A percentile compares a stretch with the other conserved stretches of the same genome.
phyloP scores from a whole-genome alignment of 1,140 invertebrate species.

The Aethina tumida region DNA sequence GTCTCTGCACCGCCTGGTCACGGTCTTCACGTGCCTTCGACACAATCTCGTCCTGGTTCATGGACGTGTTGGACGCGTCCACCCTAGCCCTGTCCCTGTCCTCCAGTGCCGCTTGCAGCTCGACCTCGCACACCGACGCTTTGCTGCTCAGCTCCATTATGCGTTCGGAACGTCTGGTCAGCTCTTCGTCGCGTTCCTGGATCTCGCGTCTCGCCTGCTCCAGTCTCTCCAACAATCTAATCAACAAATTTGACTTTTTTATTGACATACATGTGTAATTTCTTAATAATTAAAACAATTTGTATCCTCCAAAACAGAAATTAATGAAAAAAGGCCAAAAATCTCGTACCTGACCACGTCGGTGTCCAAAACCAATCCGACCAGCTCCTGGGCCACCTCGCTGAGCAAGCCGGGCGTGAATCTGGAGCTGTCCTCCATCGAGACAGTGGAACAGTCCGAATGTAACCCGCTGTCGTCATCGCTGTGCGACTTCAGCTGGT shows the following conservation, averaged over 20 bases:
- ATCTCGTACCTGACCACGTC: slow-evolving; percentile 71
- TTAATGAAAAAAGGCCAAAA: too few relatives aligned
- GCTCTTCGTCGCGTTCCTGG: slow-evolving; percentile 64
- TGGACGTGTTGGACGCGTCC: slow-evolving; percentile 55
- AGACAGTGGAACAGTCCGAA: slow-evolving; percentile 44
- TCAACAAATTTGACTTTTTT: too few relatives aligned
- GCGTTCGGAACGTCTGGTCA: slow-evolving; percentile 67
- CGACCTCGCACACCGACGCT: slow-evolving; percentile 70
- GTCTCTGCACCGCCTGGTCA: slow-evolving; percentile 76
- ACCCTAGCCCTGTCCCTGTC: slow-evolving; percentile 69
- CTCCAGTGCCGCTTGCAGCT: slow-evolving; percentile 66
- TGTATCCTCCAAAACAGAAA: too few relatives aligned
- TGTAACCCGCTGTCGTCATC: slow-evolving; percentile 53
- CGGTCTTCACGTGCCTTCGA: slow-evolving; percentile 70
- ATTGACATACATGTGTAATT: too few relatives aligned
- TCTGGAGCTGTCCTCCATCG: slow-evolving; percentile 31
- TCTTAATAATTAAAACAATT: too few relatives aligned
- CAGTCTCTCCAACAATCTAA: slow-evolving; percentile 68
- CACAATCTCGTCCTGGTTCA: slow-evolving; percentile 72
- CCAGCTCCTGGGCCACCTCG: slow-evolving; percentile 59
- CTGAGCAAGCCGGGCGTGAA: slow-evolving; percentile 33
- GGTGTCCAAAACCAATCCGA: slow-evolving; percentile 58
- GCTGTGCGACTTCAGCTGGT: slow-evolving; percentile 59
- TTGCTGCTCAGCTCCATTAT: slow-evolving; percentile 72
- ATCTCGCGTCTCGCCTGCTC: slow-evolving; percentile 64